Conservation (phyloP, 2,888 invertebrate species). For the Drosophila macrospina region DNA sequence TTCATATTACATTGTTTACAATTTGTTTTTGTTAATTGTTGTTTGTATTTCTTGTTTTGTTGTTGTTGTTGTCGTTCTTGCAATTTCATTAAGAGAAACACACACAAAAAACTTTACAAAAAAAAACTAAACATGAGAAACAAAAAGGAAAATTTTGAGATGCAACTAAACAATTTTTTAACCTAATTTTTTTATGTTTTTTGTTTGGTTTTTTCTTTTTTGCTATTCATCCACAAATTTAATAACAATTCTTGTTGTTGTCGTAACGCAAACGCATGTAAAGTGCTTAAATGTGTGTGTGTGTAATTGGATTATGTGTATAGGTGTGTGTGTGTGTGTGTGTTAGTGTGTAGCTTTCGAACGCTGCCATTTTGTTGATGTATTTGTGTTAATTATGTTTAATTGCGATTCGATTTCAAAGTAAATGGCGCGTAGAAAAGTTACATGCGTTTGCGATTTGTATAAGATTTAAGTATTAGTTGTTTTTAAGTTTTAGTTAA, state of each 20-base stretch:
- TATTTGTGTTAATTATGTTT: constrained; percentile 37
- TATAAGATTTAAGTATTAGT: constrained; percentile 31
- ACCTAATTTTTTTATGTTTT: constrained; percentile 51
- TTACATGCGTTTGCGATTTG: constrained; percentile 74
- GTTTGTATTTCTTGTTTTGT: constrained; percentile 31
- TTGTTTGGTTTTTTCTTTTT: constrained; percentile 45
- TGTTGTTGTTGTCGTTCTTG: constrained; percentile 42
- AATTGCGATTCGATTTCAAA: constrained; percentile 32
- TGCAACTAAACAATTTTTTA: constrained; percentile 55
- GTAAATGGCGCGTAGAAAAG: constrained; percentile 75
- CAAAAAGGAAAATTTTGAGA: constrained; percentile 30
- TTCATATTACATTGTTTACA: constrained; percentile 65
- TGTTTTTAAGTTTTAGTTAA: constrained; percentile 18
- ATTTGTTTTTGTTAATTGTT: constrained; percentile 34
- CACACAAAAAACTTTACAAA: constrained; percentile 65
- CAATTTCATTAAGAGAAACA: constrained; percentile 47
- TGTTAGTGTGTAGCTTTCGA: constrained; percentile 58
- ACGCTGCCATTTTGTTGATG: constrained; percentile 67
- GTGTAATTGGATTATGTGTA: constrained; percentile 20
- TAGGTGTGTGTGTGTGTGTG: constrained; percentile 16
- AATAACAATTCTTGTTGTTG: constrained; percentile 40
- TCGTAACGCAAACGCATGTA: constrained; percentile 72
- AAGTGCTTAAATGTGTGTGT: constrained; percentile 31
- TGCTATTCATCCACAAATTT: constrained; percentile 56
- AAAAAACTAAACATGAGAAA: constrained; percentile 39